A percentile compares a stretch with the other conserved stretches of the same genome.
Evolutionary conservation across 2,113 vertebrate genomes (phyloP).

Genomic region (Thinocorus orbignyianus): DNA sequence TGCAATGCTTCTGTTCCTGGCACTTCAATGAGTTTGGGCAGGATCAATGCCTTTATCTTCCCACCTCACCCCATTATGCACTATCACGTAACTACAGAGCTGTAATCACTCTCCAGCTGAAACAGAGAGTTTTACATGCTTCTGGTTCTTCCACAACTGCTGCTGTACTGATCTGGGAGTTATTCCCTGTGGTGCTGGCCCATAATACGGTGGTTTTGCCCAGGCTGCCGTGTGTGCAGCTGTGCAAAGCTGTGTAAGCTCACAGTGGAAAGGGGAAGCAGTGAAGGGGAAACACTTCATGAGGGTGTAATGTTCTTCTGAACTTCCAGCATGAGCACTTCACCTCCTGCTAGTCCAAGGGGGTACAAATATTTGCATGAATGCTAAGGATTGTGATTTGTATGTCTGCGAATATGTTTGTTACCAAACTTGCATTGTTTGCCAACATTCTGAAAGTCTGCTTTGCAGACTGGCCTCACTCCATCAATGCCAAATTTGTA

Average conservation of each 20-base stretch:
- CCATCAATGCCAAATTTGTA: background rate
- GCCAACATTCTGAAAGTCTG: background rate
- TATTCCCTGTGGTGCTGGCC: background rate
- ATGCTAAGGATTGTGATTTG: background rate
- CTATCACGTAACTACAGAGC: background rate
- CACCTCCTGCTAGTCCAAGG: background rate
- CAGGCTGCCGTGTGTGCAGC: background rate
- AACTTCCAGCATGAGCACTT: background rate
- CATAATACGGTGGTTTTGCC: background rate
- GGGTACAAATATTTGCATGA: background rate
- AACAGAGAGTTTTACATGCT: background rate
- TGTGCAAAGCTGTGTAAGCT: background rate
- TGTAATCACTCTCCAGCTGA: background rate
- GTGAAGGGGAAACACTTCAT: background rate
- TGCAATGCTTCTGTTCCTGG: background rate
- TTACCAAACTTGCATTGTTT: background rate
- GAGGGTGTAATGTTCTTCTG: background rate
- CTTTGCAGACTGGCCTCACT: background rate
- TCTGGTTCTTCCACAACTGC: background rate
- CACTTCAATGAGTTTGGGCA: background rate
- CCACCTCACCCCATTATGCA: background rate
- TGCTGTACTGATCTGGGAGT: background rate
- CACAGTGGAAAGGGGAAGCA: background rate
- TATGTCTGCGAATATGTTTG: background rate
- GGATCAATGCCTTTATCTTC: background rate